Conservation (phyloP, 2,113 vertebrate species). For the Alaudala cheleensis region DNA sequence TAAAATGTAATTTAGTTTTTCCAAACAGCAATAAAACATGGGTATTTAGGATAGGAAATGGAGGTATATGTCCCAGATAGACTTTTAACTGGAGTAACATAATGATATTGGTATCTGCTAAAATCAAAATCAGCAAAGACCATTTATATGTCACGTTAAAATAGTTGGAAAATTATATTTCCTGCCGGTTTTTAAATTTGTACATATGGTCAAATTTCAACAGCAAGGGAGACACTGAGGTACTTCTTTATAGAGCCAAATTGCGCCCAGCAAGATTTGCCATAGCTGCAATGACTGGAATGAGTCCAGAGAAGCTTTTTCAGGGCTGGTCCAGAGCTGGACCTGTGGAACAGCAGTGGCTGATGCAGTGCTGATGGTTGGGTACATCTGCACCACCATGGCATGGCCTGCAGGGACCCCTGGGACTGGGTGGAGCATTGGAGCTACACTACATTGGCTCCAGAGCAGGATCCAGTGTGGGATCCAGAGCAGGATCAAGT, state of each 20-base stretch:
- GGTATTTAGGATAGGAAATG: background rate
- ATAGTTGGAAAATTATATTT: background rate
- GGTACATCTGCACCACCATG: background rate
- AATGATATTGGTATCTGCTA: background rate
- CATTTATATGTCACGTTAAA: background rate
- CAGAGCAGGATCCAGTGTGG: background rate
- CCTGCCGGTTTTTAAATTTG: background rate
- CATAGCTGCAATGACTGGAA: background rate
- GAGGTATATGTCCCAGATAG: background rate
- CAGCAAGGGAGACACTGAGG: background rate
- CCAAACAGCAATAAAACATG: background rate
- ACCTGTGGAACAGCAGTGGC: background rate
- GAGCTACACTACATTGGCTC: background rate
- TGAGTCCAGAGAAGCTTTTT: background rate
- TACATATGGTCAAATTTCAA: background rate
- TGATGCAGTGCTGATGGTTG: background rate
- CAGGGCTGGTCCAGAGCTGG: background rate
- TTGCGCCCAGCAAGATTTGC: background rate
- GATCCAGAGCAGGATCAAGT: too few species aligned
- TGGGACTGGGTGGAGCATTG: background rate
- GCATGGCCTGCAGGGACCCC: too few species aligned
- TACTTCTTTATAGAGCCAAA: background rate
- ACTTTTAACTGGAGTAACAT: background rate
- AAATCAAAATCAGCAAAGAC: background rate
- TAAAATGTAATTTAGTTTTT: conserved; percentile 14